Percentiles rank a stretch among this genome's conserved stretches.
These are phyloP conservation scores for Ursus arctos DNA, from an alignment of 2,113 vertebrate species.

Conservation along the genomic window DNA sequence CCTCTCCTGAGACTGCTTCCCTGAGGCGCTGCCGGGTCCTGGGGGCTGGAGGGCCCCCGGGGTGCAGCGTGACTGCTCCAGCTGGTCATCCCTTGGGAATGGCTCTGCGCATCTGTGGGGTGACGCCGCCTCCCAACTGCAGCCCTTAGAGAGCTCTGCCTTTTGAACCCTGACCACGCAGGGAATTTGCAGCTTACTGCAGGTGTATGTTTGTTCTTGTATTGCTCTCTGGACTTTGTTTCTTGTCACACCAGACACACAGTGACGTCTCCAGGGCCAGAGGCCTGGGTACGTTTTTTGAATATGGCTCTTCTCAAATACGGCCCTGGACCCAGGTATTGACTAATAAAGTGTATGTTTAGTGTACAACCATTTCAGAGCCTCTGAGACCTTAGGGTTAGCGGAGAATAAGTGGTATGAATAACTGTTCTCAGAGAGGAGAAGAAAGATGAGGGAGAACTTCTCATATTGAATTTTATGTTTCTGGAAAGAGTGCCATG, in stretches of 20 bases:
- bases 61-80: fast-evolving
- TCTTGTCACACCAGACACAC: neutral
- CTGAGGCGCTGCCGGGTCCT: neutral
- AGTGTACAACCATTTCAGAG: neutral
- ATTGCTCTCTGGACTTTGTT: neutral
- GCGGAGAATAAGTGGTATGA: neutral
- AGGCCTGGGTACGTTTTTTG: neutral
- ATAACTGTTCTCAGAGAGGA: neutral
- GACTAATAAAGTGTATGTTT: neutral
- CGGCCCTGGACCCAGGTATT: neutral
- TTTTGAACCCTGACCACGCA: neutral
- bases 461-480: neutral
- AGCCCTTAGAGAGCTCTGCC: neutral
- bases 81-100: neutral
- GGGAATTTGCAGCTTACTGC: neutral
- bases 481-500: neutral
- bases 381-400: neutral
- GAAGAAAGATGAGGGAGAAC: neutral
- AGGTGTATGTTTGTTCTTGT: neutral
- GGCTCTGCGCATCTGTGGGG: neutral
- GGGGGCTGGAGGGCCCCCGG: neutral
- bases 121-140: neutral
- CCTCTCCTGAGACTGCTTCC: neutral
- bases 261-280: neutral
- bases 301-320: neutral